phyloP scores from a whole-genome alignment of 2,797 vertebrate species.

The Crotalus adamanteus region DNA sequence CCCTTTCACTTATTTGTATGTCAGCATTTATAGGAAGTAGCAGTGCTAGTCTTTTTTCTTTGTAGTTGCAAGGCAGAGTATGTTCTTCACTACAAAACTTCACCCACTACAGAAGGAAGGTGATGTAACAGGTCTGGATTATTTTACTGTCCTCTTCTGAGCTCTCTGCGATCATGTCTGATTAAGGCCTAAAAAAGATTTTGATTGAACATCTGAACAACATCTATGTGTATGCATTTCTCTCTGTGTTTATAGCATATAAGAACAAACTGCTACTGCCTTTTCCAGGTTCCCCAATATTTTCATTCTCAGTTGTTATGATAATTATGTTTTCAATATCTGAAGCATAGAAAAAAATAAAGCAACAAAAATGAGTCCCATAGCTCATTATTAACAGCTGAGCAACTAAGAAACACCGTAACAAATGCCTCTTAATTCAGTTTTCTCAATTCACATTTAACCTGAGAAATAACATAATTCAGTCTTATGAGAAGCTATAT shows the following conservation, averaged over 20 bases:
- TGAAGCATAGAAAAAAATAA: not conserved
- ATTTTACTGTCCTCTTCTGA: not conserved
- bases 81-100: not conserved
- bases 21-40: not conserved
- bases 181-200: not conserved
- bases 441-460: not conserved
- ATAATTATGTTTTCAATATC: not conserved
- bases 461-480: not conserved
- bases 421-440: not conserved
- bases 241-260: not conserved
- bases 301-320: not conserved
- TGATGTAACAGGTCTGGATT: not conserved
- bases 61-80: not conserved
- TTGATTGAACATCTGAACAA: not conserved
- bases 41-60: not conserved
- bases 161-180: not conserved
- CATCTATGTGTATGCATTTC: not conserved
- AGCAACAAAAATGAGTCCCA: not conserved
- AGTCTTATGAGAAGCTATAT: not conserved
- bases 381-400: not conserved
- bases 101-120: not conserved
- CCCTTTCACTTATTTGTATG: not conserved
- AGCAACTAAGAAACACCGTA: not conserved
- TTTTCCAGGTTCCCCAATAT: not conserved
- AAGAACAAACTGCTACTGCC: not conserved